Evolutionary conservation across 2,113 vertebrate genomes (phyloP).

Genomic region (Pionites leucogaster): DNA sequence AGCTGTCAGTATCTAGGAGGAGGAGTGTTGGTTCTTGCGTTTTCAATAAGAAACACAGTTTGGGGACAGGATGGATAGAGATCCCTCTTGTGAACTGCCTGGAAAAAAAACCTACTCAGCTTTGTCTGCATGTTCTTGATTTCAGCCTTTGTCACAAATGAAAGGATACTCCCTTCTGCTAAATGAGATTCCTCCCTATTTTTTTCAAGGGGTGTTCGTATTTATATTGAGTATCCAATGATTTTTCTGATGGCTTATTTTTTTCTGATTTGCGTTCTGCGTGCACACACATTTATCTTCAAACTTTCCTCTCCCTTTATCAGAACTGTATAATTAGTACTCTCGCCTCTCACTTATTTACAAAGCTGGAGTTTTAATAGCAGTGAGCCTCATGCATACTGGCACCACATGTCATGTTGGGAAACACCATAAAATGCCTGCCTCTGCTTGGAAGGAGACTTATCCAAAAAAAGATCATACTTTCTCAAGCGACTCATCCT

Average conservation of each 20-base stretch:
- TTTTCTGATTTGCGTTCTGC: not conserved
- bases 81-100: not conserved
- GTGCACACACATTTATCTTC: not conserved
- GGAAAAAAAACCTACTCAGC: not conserved
- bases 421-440: not conserved
- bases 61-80: not conserved
- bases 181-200: not conserved
- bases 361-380: not conserved
- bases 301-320: not conserved
- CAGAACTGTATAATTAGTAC: not conserved
- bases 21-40: not conserved
- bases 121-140: not conserved
- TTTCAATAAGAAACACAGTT: not conserved
- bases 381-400: not conserved
- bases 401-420: not conserved
- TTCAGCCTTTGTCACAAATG: not conserved
- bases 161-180: not conserved
- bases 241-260: not conserved
- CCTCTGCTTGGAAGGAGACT: not conserved
- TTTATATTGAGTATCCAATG: not conserved
- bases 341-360: not conserved
- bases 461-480: not conserved
- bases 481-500: not conserved
- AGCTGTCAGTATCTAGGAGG: not conserved
- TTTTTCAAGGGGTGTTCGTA: not conserved